phyloP scores from a whole-genome alignment of 23 tunicate species.

The Aplidium turbinatum region DNA sequence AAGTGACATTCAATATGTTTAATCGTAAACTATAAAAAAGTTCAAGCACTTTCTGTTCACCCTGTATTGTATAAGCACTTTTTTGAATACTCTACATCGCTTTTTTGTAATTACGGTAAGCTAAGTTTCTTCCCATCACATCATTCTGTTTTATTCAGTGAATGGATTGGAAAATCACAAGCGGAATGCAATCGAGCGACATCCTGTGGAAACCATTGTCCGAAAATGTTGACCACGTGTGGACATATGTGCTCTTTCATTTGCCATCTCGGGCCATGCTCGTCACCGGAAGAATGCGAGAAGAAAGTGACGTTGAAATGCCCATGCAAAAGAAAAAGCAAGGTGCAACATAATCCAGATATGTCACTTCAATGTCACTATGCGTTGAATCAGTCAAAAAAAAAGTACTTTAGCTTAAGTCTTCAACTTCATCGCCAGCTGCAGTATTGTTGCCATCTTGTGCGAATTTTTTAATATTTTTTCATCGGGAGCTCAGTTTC shows the following conservation, averaged over 20 bases:
- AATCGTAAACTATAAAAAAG: too few species aligned
- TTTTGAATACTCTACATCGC: too few species aligned
- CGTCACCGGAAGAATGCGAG: conserved; percentile 53
- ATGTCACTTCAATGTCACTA: too few species aligned
- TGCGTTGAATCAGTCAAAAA: too few species aligned
- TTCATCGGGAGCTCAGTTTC: too few species aligned
- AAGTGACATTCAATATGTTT: too few species aligned
- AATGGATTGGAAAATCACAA: conserved; percentile 44
- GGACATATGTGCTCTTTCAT: conserved; percentile 57
- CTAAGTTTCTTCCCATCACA: not conserved
- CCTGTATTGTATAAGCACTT: too few species aligned
- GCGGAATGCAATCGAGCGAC: conserved; percentile 33
- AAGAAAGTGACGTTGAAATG: conserved; percentile 67
- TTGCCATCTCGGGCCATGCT: conserved; percentile 80
- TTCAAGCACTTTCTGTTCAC: too few species aligned
- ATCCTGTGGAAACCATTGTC: conserved; percentile 82
- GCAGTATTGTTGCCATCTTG: not conserved
- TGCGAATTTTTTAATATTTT: too few species aligned
- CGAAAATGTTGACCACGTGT: conserved; percentile 45
- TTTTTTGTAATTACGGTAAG: too few species aligned
- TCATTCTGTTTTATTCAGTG: conserved; percentile 40
- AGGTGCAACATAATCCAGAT: conserved; percentile 22
- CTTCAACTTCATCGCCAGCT: not conserved
- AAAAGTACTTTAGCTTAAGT: too few species aligned
- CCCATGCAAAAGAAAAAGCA: conserved; percentile 73